phyloP scores from a whole-genome alignment of 2,113 vertebrate species.

The Andinoacara biseriatus region DNA sequence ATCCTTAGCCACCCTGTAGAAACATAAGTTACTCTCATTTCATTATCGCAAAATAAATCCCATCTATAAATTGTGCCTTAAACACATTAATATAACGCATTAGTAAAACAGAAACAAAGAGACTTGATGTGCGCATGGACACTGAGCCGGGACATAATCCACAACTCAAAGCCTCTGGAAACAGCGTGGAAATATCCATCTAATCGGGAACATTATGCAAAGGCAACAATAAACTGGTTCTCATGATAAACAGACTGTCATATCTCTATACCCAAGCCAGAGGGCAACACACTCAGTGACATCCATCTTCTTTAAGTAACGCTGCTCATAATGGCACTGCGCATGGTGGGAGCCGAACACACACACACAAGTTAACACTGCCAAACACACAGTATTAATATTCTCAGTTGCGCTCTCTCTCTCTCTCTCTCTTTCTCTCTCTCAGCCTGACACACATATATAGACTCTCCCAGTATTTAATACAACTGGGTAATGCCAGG shows the following conservation, averaged over 20 bases:
- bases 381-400: slow-evolving; percentile 58
- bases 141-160: slow-evolving; percentile 32
- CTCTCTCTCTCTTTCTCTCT: neutral
- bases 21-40: neutral
- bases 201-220: slow-evolving; percentile 72
- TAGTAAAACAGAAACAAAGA: slow-evolving; percentile 14
- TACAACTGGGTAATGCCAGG: slow-evolving; percentile 56
- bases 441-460: slow-evolving; percentile 28
- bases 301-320: slow-evolving; percentile 79
- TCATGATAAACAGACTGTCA: slow-evolving; percentile 75
- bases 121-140: slow-evolving; percentile 12
- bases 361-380: slow-evolving; percentile 40
- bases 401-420: neutral
- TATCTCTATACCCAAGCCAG: slow-evolving; percentile 72
- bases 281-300: slow-evolving; percentile 68
- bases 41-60: slow-evolving; percentile 9
- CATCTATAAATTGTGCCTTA: neutral
- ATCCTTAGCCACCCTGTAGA: neutral
- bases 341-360: slow-evolving; percentile 41
- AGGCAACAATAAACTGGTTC: slow-evolving; percentile 72
- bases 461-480: slow-evolving; percentile 52
- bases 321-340: slow-evolving; percentile 49
- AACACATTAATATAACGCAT: neutral
- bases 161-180: slow-evolving; percentile 54
- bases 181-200: slow-evolving; percentile 58